Conservation (phyloP, 2,797 vertebrate genomes). For the Neoniphon sammara region DNA sequence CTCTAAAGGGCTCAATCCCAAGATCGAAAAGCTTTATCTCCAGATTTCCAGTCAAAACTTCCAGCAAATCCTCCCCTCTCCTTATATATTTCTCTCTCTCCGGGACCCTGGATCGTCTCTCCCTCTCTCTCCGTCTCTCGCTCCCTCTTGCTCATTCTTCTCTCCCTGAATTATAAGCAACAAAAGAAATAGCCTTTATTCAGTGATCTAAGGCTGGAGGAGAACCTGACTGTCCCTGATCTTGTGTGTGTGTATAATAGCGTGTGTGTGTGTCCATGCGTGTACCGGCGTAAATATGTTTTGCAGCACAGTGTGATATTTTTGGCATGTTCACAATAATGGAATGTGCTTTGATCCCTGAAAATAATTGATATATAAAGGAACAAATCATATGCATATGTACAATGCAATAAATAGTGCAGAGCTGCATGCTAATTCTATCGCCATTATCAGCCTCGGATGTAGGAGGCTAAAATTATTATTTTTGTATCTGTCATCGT, state of each 20-base stretch:
- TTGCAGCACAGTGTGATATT: slow-evolving; percentile 4
- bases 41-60: slow-evolving; percentile 63
- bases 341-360: slow-evolving; percentile 15
- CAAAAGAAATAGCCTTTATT: slow-evolving; percentile 14
- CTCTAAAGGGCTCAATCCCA: slow-evolving; percentile 63
- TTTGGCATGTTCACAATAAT: slow-evolving; percentile 15
- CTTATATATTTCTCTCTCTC: not conserved
- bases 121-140: not conserved
- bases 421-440: not conserved
- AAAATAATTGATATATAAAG: slow-evolving; percentile 2
- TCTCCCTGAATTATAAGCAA: slow-evolving; percentile 6
- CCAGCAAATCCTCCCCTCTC: slow-evolving; percentile 56
- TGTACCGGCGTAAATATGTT: not conserved
- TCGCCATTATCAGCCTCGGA: not conserved
- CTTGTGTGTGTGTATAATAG: not conserved
- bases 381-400: not conserved
- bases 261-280: not conserved
- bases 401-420: not conserved
- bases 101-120: not conserved
- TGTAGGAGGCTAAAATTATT: not conserved
- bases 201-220: not conserved
- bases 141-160: too few species aligned
- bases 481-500: not conserved
- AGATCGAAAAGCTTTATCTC: slow-evolving; percentile 62
- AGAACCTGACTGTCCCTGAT: not conserved